phyloP scores from a whole-genome alignment of 2,113 vertebrate species.

The Pseudolaguvia tuberculata region DNA sequence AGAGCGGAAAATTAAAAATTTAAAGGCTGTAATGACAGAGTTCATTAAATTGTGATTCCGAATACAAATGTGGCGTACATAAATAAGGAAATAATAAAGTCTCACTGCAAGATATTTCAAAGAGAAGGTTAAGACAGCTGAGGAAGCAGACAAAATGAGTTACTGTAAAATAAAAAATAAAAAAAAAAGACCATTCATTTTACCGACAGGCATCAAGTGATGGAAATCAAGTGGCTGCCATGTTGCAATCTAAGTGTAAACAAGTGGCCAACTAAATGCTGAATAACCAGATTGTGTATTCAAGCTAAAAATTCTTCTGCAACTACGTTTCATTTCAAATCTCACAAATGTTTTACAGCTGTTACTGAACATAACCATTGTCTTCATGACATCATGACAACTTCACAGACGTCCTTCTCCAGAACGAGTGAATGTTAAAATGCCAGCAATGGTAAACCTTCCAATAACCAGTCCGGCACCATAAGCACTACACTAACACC shows the following conservation, averaged over 20 bases:
- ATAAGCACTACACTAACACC: no score
- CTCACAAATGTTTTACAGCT: conserved; percentile 3
- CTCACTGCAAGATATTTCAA: conserved; percentile 59
- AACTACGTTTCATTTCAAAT: not conserved
- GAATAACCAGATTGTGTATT: conserved; percentile 36
- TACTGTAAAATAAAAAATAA: no score
- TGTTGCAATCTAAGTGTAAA: conserved; percentile 16
- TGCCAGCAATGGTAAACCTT: no score
- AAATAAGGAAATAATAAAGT: conserved; percentile 71
- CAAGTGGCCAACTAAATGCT: conserved; percentile 23
- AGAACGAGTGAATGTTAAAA: no score
- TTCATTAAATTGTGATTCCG: conserved; percentile 73
- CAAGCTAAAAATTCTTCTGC: conserved; percentile 15
- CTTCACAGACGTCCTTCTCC: no score
- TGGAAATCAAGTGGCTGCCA: conserved; percentile 22
- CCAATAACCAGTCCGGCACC: no score
- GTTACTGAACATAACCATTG: not conserved
- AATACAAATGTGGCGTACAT: conserved; percentile 71
- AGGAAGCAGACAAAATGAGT: conserved; percentile 4
- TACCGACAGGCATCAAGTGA: conserved; percentile 34
- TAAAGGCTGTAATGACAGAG: conserved; percentile 69
- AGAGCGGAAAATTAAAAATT: conserved; percentile 72
- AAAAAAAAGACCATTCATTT: conserved; percentile 29
- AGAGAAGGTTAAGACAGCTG: conserved; percentile 56
- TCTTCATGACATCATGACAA: not conserved